Base-by-base conservation (phyloP, 2,113 vertebrate species). In the Galeopterus variegatus region DNA sequence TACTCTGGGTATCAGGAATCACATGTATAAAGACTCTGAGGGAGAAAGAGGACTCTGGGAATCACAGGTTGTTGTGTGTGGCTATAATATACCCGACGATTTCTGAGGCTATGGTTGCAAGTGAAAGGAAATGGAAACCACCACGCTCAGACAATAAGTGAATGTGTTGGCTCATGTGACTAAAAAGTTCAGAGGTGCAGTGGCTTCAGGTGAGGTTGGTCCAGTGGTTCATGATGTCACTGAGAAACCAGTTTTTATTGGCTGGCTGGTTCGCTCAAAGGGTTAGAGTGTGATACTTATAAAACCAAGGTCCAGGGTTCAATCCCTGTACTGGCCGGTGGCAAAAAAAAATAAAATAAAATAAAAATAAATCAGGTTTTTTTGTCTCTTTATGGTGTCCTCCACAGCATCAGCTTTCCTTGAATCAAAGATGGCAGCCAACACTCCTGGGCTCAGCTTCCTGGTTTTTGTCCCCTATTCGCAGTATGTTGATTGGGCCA, bases 31-130 rank as follows among this genome's bases (percentile, higher is more conserved):
- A 80, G 86, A 45, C 48, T 67, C 31, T 12, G 31, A 56, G 73
- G 28, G 18, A 2, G 60, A 24, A 48, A 6, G 28, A 54, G 36
- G 13, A 45, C 23, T 54, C 41, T 79, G 73, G 41, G 36, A 36
- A 18, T 0, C 1, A 54, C 36, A 24, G 48, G 52, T 18, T 26
- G 87, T 4, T 26, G 67, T 24, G 19, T 0, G 0, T 1, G 67
- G 18, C n/a, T 24, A 2, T 24, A 18, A 13, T 3, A 0, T 10
- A 24, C 17, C 8, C 28, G 41, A 41, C 3, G 41, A 41, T 41
- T 92, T 72, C 73, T 54, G 67, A 73, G 82, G 28, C 60, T 33
- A 23, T 58, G 15, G 31, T 31, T 54, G 56, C 36, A 48, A 64
- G 33, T 17, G 60, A 77, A 41, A 67, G 86, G 94, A 87, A 79